Base-by-base conservation (phyloP, 2,797 vertebrate species). In the Coendou prehensilis region DNA sequence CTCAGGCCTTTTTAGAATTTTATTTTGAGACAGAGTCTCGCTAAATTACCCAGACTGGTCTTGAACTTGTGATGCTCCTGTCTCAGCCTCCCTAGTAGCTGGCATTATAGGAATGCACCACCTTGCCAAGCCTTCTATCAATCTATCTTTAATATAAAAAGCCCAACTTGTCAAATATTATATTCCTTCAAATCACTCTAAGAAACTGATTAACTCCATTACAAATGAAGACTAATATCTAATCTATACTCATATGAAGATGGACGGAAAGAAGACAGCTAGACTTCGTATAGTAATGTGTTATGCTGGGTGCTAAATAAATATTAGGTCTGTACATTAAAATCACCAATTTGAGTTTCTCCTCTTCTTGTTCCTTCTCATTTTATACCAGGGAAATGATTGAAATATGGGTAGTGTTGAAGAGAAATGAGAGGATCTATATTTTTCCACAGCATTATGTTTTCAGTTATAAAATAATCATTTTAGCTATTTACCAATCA, bases 161-260 rank as follows among this genome's bases (percentile, higher is more conserved):
- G 8, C 9, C 37, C 14, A 83, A 41, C 67, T 5, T 96, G 71
- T 87, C 33, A 87, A 85, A 61, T 89, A 57, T 18, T 50, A 61
- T 20, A 41, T 33, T 61, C 90, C 13, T n/a, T 86, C 79, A 92
- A 76, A 83, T 80, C 14, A 56, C 87, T 88, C n/a, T 15, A 86
- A 88, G 90, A 26, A 20, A 75, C n/a, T 87, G 37, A 15, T 30
- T 88, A 83, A 10, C 90, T 94, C n/a, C 30, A 76, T 45, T 85
- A 79, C 52, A 93, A 89, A 80, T 41, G 87, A 28, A 95, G 95
- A 94, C 11, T 41, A 89, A 89, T 85, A 84, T 47, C 56, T 86
- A 84, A 63, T 79, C 22, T 30, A 92, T 23, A 61, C 47, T 30
- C 54, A 6, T 83, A 5, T 82, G 59, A 93, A 69, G 2, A 56